Base-by-base conservation (phyloP, 2,888 invertebrate genomes). In the Netelia fuscicornis region DNA sequence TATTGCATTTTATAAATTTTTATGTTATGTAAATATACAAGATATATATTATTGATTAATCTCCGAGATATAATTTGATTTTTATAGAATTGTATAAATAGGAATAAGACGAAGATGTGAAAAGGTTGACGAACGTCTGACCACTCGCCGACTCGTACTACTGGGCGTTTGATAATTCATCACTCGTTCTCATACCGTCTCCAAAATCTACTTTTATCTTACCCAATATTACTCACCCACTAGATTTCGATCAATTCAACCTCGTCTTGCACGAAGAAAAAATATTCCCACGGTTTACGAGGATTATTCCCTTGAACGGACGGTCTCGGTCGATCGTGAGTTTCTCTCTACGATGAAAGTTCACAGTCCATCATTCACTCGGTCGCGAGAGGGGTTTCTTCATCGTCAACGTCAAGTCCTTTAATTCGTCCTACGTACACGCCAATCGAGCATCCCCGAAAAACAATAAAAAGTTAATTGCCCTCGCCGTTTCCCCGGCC, bases 301-400 rank as follows among this genome's bases (percentile, higher is more conserved):
- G 25, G 37, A 48, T 83, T 79, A 75, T 70, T 52, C 60, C 37
- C 44, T 65, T 58, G 64, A 75, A 58, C 10, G 64, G 56, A 70
- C 54, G 70, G 48, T 64, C 56, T 75, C 68, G 77, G 77, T 77
- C 71, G 68, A 82, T 77, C 52, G 44, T 71, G 37, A 30, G 65
- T 72, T 62, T 68, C 54, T 65, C 60, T 37, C 54, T 67, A 23
- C 37, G 58, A 48, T 56, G 25, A 78, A n/a, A 68, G 11, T 65
- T 70, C 56, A 58, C 75, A 64, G 75, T 80, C 67, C 80, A 81
- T 84, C 76, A 67, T 80, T 80, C 80, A 71, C 72, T 84, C 60
- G 44, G 44, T 37, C 37, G 80, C 23, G 64, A 20, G 62, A 60
- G 77, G 58, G 17, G 79, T 65, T 80, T 76, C 71, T 80, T 71